Conservation (phyloP, 2,113 vertebrate genomes). For the Dicentrarchus labrax region DNA sequence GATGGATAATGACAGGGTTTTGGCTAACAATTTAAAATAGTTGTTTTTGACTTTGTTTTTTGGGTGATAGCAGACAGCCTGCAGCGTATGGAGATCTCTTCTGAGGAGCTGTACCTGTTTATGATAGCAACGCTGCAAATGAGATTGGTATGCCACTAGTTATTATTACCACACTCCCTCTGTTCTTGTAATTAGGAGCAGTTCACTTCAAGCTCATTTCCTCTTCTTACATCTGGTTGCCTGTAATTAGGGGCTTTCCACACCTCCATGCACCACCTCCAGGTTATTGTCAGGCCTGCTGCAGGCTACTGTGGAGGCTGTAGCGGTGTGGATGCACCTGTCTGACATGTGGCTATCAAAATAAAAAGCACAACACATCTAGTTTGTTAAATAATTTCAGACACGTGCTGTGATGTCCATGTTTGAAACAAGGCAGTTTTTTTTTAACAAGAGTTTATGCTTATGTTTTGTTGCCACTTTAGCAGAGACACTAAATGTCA, state of each 20-base stretch:
- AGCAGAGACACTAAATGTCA: conserved; percentile 40
- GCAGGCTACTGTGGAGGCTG: conserved; percentile 5
- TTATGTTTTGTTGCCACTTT: background rate
- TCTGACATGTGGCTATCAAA: conserved; percentile 18
- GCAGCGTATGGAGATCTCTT: background rate
- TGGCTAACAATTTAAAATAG: background rate
- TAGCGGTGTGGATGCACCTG: conserved; percentile 11
- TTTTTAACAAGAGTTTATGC: background rate
- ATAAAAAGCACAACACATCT: conserved; percentile 6
- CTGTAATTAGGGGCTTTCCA: conserved; percentile 41
- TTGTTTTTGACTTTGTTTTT: background rate
- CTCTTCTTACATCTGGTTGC: conserved; percentile 35
- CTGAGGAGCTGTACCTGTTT: background rate
- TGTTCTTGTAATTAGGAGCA: conserved; percentile 19
- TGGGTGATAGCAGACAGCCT: background rate
- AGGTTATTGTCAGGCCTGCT: conserved; percentile 18
- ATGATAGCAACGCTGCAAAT: background rate
- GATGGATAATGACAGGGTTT: background rate
- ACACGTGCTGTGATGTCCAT: background rate
- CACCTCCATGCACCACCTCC: conserved; percentile 34
- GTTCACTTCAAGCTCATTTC: conserved; percentile 35
- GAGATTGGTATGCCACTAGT: background rate
- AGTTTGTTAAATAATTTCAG: background rate
- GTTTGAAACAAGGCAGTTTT: background rate
- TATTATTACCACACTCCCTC: conserved; percentile 19